Percentiles rank a stretch among this genome's conserved stretches.
These are phyloP conservation scores for Pachyuromys duprasi DNA, from an alignment of 2,797 vertebrate genomes.

Conservation along the genomic window DNA sequence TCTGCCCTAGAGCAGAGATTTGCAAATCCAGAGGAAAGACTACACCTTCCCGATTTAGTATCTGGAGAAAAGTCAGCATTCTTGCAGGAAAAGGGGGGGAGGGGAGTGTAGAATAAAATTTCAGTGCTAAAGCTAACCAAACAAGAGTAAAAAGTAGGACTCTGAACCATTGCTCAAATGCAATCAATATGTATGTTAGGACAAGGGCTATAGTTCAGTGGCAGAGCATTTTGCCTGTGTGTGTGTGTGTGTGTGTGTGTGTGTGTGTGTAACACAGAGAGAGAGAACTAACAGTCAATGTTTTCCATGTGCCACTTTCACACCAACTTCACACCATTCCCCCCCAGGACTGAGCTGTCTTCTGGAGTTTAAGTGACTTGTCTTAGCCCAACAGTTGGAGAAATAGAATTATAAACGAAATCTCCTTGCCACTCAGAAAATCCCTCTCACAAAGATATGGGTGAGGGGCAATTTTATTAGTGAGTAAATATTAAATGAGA, in stretches of 20 bases:
- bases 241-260: not conserved
- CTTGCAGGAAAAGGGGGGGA: not conserved
- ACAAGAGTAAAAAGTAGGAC: not conserved
- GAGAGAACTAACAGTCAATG: not conserved
- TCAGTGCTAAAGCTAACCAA: conserved; percentile 12
- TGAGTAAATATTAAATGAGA: not conserved
- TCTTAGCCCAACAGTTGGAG: not conserved
- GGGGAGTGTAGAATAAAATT: not conserved
- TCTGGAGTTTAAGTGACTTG: not conserved
- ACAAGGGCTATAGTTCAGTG: not conserved
- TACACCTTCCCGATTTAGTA: not conserved
- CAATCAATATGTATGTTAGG: not conserved
- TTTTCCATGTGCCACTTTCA: not conserved
- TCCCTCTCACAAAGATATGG: not conserved
- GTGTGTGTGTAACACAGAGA: not conserved
- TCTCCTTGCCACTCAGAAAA: not conserved
- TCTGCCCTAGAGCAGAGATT: not conserved
- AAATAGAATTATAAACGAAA: conserved; percentile 5
- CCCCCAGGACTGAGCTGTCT: not conserved
- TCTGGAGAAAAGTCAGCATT: not conserved
- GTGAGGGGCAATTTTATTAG: not conserved
- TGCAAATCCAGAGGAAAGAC: not conserved
- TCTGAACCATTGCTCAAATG: not conserved
- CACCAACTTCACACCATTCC: not conserved
- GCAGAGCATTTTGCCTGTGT: not conserved